phyloP scores from a whole-genome alignment of 2,113 vertebrate genomes.

The Ondatra zibethicus region DNA sequence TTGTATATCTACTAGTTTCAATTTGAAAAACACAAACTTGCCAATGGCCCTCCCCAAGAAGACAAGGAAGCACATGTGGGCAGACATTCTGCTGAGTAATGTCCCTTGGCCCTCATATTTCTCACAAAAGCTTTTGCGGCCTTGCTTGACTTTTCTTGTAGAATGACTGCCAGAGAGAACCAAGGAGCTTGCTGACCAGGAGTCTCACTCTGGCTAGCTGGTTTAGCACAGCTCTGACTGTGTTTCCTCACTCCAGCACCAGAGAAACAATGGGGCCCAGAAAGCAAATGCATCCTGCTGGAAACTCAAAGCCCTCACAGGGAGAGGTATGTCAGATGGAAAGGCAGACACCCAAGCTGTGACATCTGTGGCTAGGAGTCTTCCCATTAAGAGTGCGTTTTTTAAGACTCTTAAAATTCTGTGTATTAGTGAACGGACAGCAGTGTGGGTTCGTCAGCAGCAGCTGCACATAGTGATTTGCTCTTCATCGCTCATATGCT shows the following conservation, averaged over 20 bases:
- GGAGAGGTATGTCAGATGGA: constrained; percentile 78
- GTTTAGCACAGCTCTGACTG: constrained; percentile 61
- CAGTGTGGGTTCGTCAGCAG: constrained; percentile 40
- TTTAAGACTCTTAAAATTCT: not conserved
- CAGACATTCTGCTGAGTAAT: not conserved
- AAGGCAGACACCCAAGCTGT: constrained; percentile 63
- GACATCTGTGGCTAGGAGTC: constrained; percentile 79
- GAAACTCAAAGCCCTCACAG: constrained; percentile 39
- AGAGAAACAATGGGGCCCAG: constrained; percentile 67
- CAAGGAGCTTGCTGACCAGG: not conserved
- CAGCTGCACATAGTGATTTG: constrained; percentile 44
- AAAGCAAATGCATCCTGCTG: constrained; percentile 55
- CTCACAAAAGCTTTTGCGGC: constrained; percentile 54
- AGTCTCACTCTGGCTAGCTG: constrained; percentile 33
- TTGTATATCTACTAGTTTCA: not conserved
- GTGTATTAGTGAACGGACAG: constrained; percentile 34
- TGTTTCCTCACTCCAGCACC: constrained; percentile 63
- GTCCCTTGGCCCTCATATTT: not conserved
- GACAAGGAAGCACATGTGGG: not conserved
- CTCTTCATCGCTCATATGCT: constrained; percentile 49
- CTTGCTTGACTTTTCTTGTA: constrained; percentile 18
- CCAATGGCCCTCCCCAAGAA: not conserved
- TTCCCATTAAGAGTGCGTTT: constrained; percentile 65
- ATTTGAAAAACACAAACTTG: not conserved
- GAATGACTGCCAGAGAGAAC: not conserved